Conservation (phyloP, 2,797 vertebrate species). For the Characodon lateralis region DNA sequence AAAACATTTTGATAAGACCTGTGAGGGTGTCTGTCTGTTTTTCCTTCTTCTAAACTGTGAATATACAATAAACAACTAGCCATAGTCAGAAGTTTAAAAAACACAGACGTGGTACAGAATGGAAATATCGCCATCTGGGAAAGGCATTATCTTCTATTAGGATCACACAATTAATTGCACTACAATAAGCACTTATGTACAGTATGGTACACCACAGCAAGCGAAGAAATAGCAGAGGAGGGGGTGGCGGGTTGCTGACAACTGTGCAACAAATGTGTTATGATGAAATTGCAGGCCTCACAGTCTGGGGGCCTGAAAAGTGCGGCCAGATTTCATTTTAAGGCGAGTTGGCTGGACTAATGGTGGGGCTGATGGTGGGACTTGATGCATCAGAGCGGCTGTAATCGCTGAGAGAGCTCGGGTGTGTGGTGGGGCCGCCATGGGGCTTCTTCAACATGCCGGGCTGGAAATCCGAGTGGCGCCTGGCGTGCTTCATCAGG, state of each 20-base stretch:
- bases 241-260: slow-evolving; percentile 58
- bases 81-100: slow-evolving; percentile 77
- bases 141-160: slow-evolving; percentile 81
- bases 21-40: slow-evolving; percentile 68
- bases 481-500: slow-evolving; percentile 96
- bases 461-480: slow-evolving; percentile 93
- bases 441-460: slow-evolving; percentile 92
- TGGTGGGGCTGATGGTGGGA: slow-evolving; percentile 88
- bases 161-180: slow-evolving; percentile 84
- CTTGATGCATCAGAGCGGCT: slow-evolving; percentile 97
- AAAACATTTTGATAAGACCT: slow-evolving; percentile 69
- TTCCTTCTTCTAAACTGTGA: slow-evolving; percentile 67
- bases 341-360: slow-evolving; percentile 94
- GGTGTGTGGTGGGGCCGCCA: slow-evolving; percentile 74
- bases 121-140: slow-evolving; percentile 81
- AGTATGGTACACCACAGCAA: slow-evolving; percentile 86
- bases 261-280: slow-evolving; percentile 81
- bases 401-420: slow-evolving; percentile 96
- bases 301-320: slow-evolving; percentile 78
- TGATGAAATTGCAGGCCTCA: slow-evolving; percentile 69
- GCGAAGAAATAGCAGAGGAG: slow-evolving; percentile 73
- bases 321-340: slow-evolving; percentile 84
- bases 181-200: slow-evolving; percentile 87
- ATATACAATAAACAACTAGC: slow-evolving; percentile 74
- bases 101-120: slow-evolving; percentile 83